Percentiles rank a stretch among this genome's conserved stretches.
These are phyloP conservation scores for Sebastolobus altivelis DNA, from an alignment of 2,797 vertebrate genomes.

Conservation along the genomic window DNA sequence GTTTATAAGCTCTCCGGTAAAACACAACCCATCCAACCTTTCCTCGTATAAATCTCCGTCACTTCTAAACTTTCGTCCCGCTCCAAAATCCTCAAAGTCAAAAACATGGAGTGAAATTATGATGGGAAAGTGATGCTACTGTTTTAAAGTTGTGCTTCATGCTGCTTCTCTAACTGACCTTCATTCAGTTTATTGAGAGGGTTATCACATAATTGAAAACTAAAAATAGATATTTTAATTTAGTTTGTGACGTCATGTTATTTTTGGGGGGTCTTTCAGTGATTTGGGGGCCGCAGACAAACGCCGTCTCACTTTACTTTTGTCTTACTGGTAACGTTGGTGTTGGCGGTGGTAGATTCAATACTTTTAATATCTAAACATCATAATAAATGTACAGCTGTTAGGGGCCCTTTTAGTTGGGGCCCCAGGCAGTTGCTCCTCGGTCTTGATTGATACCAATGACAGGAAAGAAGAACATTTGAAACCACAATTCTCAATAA, in stretches of 20 bases:
- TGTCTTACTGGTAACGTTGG: no score
- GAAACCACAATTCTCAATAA: neutral
- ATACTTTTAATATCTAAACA: no score
- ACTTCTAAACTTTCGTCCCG: neutral
- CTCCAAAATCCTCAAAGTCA: neutral
- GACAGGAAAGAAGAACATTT: neutral
- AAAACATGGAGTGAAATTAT: neutral
- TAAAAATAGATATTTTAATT: conserved; percentile 35
- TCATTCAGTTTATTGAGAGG: conserved; percentile 6
- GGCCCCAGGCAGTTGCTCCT: no score
- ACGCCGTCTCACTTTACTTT: no score
- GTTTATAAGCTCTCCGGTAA: neutral
- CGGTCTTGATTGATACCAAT: neutral
- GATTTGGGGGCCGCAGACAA: no score
- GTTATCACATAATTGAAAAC: conserved; percentile 12
- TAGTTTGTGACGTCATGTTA: neutral
- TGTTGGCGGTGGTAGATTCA: no score
- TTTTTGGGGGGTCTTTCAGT: neutral
- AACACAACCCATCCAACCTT: neutral
- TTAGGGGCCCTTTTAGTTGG: no score
- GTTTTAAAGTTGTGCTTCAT: no score
- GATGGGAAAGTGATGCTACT: neutral
- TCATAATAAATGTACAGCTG: no score
- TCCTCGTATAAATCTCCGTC: no score
- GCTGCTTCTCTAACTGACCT: conserved; percentile 13